Conservation (phyloP, 2,888 invertebrate genomes). For the Rhamphomyia laevipes region DNA sequence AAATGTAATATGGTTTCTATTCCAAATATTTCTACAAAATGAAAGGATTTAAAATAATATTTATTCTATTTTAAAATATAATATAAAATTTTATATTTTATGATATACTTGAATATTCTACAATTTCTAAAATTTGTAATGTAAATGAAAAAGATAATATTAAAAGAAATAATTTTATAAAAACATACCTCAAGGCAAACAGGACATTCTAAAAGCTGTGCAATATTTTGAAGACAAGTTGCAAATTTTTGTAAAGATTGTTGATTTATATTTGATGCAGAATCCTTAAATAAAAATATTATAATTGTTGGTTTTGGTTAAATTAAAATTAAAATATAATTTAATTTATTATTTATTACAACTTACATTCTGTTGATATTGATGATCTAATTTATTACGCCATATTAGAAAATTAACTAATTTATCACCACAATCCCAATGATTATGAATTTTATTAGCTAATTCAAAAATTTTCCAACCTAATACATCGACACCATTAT, state of each 20-base stretch:
- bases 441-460: constrained; percentile 27
- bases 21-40: too few species aligned
- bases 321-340: background rate
- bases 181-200: constrained; percentile 38
- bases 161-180: too few species aligned
- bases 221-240: constrained; percentile 38
- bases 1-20: too few species aligned
- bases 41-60: too few species aligned
- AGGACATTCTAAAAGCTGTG: constrained; percentile 41
- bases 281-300: constrained; percentile 16
- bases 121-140: too few species aligned
- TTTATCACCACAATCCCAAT: constrained; percentile 30
- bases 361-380: background rate
- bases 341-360: background rate
- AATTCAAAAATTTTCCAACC: constrained; percentile 33
- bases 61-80: too few species aligned
- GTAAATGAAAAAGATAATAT: too few species aligned
- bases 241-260: constrained; percentile 39
- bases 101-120: too few species aligned
- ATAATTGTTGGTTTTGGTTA: background rate
- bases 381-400: constrained; percentile 25
- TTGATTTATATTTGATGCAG: constrained; percentile 25
- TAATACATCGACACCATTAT: constrained; percentile 32
- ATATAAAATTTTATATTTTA: too few species aligned
- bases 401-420: constrained; percentile 31